A percentile compares a stretch with the other conserved stretches of the same genome.
phyloP scores from a whole-genome alignment of 2,113 vertebrate species.

The Stercorarius parasiticus region DNA sequence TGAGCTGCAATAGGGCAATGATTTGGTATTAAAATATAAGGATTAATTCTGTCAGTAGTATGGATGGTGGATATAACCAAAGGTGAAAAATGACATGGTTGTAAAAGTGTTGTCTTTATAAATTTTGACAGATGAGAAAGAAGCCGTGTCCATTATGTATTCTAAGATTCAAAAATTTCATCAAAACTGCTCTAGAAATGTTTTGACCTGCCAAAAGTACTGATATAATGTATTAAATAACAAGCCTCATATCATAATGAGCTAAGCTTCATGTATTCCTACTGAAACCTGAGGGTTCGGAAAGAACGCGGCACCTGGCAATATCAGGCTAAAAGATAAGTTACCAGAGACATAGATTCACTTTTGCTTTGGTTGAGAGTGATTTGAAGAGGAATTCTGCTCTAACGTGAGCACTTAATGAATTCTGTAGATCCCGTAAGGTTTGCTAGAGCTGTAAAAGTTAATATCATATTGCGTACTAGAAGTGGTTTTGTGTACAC shows the following conservation, averaged over 20 bases:
- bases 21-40: background rate
- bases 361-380: background rate
- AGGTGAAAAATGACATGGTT: background rate
- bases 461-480: background rate
- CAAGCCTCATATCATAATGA: background rate
- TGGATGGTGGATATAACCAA: background rate
- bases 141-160: background rate
- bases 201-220: background rate
- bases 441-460: background rate
- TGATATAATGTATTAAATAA: background rate
- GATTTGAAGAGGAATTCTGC: background rate
- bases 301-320: background rate
- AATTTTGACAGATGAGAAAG: background rate
- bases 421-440: background rate
- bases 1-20: background rate
- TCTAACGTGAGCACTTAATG: accelerated
- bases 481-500: background rate
- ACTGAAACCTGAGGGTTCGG: background rate
- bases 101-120: background rate
- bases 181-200: background rate
- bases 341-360: background rate
- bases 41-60: background rate
- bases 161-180: background rate
- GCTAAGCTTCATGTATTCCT: background rate
- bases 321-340: background rate